These are phyloP conservation scores for Pavo muticus DNA, from an alignment of 2,113 vertebrate genomes.

Conservation along the genomic window DNA sequence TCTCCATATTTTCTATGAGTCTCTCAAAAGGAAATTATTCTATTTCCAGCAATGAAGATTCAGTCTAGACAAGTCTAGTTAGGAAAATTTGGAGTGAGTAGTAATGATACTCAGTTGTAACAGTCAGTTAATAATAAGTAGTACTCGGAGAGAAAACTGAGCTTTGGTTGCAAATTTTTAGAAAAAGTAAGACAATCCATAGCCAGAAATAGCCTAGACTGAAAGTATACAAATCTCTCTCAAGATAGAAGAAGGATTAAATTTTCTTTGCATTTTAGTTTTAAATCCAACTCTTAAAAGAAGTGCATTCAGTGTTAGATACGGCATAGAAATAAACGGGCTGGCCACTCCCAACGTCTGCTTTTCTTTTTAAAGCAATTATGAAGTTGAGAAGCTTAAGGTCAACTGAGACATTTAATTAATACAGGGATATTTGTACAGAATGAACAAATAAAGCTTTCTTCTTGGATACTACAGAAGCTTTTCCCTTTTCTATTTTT, in stretches of 20 bases:
- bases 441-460: background rate
- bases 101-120: background rate
- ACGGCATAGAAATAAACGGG: background rate
- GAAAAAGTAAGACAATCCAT: background rate
- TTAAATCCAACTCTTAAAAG: background rate
- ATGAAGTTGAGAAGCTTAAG: background rate
- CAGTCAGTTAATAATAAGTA: background rate
- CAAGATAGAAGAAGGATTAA: background rate
- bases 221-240: background rate
- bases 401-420: background rate
- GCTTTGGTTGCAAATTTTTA: background rate
- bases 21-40: background rate
- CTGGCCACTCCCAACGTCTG: background rate
- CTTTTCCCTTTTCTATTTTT: background rate
- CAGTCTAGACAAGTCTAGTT: background rate
- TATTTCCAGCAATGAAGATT: background rate
- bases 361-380: background rate
- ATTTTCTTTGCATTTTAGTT: background rate
- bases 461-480: background rate
- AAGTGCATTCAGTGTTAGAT: background rate
- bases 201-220: background rate
- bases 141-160: background rate
- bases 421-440: background rate
- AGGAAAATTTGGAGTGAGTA: background rate
- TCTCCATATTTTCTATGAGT: background rate